phyloP scores from a whole-genome alignment of 2,113 vertebrate species.

The Nycticebus coucang region DNA sequence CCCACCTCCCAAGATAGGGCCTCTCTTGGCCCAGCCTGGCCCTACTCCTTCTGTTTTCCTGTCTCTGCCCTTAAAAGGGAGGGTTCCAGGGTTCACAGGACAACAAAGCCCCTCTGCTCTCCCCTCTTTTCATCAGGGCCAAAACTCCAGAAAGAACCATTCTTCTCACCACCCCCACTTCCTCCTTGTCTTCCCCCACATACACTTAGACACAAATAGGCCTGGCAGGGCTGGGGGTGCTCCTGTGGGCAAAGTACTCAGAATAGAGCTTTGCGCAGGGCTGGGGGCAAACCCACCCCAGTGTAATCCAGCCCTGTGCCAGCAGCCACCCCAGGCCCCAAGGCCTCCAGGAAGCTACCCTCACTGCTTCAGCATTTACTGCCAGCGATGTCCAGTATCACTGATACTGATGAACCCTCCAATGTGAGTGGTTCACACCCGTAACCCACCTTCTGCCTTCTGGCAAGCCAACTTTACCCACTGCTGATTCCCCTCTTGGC shows the following conservation, averaged over 20 bases:
- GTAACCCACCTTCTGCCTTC: neutral
- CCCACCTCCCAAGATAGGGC: neutral
- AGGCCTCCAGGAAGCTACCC: neutral
- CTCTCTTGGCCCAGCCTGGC: neutral
- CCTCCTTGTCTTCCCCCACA: neutral
- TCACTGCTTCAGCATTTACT: neutral
- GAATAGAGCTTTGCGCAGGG: neutral
- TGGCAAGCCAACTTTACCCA: rapidly evolving
- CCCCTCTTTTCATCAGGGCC: neutral
- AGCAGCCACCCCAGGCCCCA: neutral
- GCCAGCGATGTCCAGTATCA: no score
- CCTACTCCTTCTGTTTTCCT: neutral
- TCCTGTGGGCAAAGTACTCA: neutral
- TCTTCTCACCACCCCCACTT: neutral
- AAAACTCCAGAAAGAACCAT: neutral
- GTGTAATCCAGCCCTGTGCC: neutral
- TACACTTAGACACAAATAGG: neutral
- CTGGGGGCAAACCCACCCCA: neutral
- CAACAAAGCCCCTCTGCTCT: no score
- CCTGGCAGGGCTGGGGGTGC: neutral
- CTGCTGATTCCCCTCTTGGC: neutral
- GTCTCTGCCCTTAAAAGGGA: neutral
- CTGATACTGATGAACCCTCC: neutral
- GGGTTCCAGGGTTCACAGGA: neutral
- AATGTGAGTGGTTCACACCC: neutral